phyloP scores from a whole-genome alignment of 2,888 invertebrate species.

The Lithosia quadra region DNA sequence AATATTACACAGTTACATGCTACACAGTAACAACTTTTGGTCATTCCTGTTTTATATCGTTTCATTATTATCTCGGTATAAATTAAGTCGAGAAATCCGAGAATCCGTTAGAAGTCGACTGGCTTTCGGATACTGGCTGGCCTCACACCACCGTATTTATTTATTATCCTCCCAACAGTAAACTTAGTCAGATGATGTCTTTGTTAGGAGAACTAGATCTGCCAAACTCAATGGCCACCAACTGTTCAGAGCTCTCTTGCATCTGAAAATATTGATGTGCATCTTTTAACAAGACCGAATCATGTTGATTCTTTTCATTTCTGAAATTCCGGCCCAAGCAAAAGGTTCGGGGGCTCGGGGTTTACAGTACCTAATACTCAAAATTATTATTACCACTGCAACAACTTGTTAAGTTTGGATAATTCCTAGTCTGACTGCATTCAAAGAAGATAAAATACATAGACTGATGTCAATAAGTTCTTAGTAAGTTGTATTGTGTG shows the following conservation, averaged over 20 bases:
- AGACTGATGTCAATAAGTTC: too few relatives aligned
- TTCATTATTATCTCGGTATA: background rate
- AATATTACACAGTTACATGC: too few relatives aligned
- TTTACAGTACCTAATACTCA: too few relatives aligned
- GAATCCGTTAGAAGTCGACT: background rate
- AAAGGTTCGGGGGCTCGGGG: too few relatives aligned
- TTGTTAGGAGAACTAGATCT: background rate
- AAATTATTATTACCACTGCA: too few relatives aligned
- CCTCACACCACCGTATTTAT: too few relatives aligned
- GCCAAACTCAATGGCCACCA: background rate
- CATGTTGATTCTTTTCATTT: background rate
- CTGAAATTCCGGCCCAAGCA: background rate
- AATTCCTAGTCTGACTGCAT: background rate
- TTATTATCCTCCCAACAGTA: background rate
- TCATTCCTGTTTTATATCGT: background rate
- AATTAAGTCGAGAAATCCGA: background rate
- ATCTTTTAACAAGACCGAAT: background rate
- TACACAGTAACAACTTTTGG: background rate
- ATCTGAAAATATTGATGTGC: background rate
- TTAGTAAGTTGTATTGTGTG: too few relatives aligned
- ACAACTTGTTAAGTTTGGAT: background rate
- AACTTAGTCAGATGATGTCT: background rate
- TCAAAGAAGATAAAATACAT: too few relatives aligned
- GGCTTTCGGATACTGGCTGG: background rate
- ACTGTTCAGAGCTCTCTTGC: background rate